Percentiles rank a stretch among this genome's conserved stretches.
These are phyloP conservation scores for Muscicapa striata DNA, from an alignment of 2,797 vertebrate species.

Conservation along the genomic window DNA sequence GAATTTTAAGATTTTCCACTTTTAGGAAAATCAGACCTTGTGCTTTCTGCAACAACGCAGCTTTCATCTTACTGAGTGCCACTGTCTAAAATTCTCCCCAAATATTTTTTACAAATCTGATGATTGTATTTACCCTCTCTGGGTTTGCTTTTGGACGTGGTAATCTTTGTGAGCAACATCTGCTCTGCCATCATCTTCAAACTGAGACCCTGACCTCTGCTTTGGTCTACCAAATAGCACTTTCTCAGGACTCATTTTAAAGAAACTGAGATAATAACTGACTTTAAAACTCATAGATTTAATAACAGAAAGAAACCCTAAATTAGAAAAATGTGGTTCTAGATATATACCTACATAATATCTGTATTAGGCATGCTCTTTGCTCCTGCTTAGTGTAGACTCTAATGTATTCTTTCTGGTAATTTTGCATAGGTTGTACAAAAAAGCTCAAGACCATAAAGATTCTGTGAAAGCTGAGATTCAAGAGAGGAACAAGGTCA, in stretches of 20 bases:
- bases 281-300: not conserved
- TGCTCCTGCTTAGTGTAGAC: not conserved
- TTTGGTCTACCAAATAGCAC: not conserved
- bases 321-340: not conserved
- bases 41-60: not conserved
- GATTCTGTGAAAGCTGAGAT: constrained; percentile 78
- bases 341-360: not conserved
- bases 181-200: not conserved
- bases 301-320: not conserved
- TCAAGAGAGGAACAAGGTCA: constrained; percentile 80
- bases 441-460: constrained; percentile 78
- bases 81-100: not conserved
- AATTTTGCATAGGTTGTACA: constrained; percentile 69
- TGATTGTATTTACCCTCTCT: not conserved
- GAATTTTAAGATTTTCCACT: not conserved
- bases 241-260: not conserved
- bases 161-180: not conserved
- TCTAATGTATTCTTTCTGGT: not conserved
- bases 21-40: not conserved
- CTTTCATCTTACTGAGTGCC: not conserved
- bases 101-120: not conserved
- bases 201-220: not conserved
- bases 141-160: not conserved
- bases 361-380: not conserved
- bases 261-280: not conserved